These are phyloP conservation scores for Atta cephalotes DNA, from an alignment of 1,140 invertebrate genomes.

Conservation along the genomic window DNA sequence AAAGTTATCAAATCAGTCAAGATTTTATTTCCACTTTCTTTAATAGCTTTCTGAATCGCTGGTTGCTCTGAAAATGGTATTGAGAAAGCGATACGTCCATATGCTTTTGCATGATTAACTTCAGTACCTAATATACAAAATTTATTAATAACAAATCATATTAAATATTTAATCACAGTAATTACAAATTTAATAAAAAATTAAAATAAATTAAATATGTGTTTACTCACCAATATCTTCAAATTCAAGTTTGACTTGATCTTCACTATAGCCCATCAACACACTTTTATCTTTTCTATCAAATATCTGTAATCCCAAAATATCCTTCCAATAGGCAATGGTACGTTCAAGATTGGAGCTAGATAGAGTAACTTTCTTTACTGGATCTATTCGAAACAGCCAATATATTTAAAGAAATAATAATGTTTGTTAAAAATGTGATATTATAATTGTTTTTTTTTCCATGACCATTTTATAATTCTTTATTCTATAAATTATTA, in stretches of 20 bases:
- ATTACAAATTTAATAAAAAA: not conserved
- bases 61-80: constrained; percentile 92
- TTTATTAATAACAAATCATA: constrained; percentile 56
- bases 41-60: constrained; percentile 91
- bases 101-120: constrained; percentile 95
- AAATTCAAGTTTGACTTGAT: constrained; percentile 93
- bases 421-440: not conserved
- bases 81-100: constrained; percentile 98
- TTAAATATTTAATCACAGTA: constrained; percentile 10
- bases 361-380: constrained; percentile 93
- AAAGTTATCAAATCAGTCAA: constrained; percentile 95
- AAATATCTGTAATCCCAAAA: constrained; percentile 92
- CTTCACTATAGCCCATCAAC: constrained; percentile 90
- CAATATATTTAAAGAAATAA: constrained; percentile 54
- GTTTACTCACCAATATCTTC: constrained; percentile 88
- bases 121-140: constrained; percentile 84
- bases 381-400: constrained; percentile 89
- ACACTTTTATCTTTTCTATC: constrained; percentile 87
- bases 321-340: constrained; percentile 93
- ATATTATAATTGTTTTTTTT: constrained; percentile 30
- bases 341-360: constrained; percentile 93
- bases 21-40: constrained; percentile 91
- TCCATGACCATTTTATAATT: not conserved
- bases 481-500: not conserved
- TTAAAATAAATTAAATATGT: not conserved